Evolutionary conservation across 2,797 vertebrate species (phyloP), one percentile per base, ranked within the genome.

Genomic region (Myotis findleyi): DNA sequence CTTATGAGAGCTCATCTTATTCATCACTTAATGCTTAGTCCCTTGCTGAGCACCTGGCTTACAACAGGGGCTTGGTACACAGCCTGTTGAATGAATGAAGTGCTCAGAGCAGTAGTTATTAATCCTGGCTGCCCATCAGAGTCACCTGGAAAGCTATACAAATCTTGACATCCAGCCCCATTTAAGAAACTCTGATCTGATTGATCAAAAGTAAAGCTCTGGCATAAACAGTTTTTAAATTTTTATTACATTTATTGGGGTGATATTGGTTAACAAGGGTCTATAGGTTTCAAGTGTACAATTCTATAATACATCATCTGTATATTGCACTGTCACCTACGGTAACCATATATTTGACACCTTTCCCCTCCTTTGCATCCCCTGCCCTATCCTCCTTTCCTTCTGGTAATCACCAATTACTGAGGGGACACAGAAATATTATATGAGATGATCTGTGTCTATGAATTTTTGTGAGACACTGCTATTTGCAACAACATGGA

Each of bases 51-150:
- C 0, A 1, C 72, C 20, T 21, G 64, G 36, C n/a, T 82, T 36
- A 8, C 0, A 2, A 6, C 5, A 27, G 16, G 16, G 12, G 10
- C 38, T 72, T 27, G 10, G 12, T 0, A 2, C 10, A 7, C 1
- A 16, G 14, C 62, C 47, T 75, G 12, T 2, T n/a, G 10, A 9
- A 33, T 33, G 47, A 88, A 33, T 2, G 21, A 73, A 38, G 18
- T 0, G 1, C 33, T 49, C 49, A 2, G 79, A 68, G 23, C 13
- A 17, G 16, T 62, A 81, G 77, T 93, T 97, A 59, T 95, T 87
- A 95, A 30, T 36, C 91, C 69, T 68, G 6, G 5, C 0, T 11
- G 27, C 33, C 49, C 30, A 33, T 64, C 73, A 44, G 7, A 33
- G 23, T 53, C 30, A 33, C 44, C n/a, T 44, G 13, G 23, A 21